Evolutionary conservation across 1,140 invertebrate genomes (phyloP).

Genomic region (Cydia amplana): DNA sequence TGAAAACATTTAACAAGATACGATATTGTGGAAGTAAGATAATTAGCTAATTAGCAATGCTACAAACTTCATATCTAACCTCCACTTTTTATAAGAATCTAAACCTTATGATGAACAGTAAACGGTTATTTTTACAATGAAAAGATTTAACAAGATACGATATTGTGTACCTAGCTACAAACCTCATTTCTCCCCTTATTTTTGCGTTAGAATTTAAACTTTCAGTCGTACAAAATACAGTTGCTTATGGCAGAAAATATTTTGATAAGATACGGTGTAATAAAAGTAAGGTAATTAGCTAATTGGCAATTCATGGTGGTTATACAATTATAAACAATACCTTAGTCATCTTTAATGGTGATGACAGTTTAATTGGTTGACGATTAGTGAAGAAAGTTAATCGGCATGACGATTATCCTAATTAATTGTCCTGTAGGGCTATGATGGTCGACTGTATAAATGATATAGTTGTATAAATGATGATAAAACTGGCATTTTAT

Average conservation of each 20-base stretch:
- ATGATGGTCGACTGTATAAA: no score
- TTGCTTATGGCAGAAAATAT: background rate
- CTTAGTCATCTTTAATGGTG: slow-evolving; percentile 9
- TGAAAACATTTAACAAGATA: background rate
- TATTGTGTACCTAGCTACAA: background rate
- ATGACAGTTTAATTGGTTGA: slow-evolving; percentile 1
- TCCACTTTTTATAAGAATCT: background rate
- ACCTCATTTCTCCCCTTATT: background rate
- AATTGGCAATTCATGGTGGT: background rate
- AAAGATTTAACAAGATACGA: background rate
- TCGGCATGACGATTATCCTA: background rate
- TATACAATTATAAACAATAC: slow-evolving; percentile 15
- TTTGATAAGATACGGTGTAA: background rate
- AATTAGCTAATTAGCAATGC: background rate
- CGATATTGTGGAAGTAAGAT: background rate
- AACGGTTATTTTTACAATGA: background rate
- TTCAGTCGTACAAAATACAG: background rate
- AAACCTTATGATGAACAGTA: background rate
- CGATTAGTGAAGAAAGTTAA: background rate
- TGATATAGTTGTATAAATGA: no score
- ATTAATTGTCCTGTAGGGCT: no score
- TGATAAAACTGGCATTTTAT: no score
- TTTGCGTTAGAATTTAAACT: background rate
- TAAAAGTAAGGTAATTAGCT: background rate
- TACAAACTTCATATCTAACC: background rate